Base-by-base conservation (phyloP, 1,140 invertebrate species). In the Drosophila aff. region DNA sequence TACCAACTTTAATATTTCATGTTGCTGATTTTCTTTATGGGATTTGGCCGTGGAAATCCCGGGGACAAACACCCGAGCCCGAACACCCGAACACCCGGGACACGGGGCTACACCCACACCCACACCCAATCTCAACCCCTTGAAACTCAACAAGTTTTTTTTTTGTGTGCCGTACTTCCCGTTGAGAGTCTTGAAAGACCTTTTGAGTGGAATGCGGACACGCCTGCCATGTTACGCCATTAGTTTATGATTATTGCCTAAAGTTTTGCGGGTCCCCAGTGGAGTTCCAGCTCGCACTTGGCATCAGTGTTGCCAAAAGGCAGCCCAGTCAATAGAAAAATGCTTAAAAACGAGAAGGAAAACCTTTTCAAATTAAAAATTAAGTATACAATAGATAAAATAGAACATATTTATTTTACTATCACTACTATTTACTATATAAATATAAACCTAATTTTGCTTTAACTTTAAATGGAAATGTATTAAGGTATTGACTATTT, bases 1-100 rank as follows among this genome's bases (percentile, higher is more conserved):
- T 84, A 84, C 73, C 81, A 84, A 87, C 84, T 87, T 87, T 81
- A 87, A 87, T 87, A 87, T 87, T 87, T 87, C 79, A 89, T 87
- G 86, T 78, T 84, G 74, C 73, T 82, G 84, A 87, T 87, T 87
- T 87, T 81, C 84, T 89, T 87, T 89, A 87, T 87, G 85, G 72
- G 66, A 73, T 73, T 79, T 79, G 67, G 64, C 57, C 67, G 67
- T 73, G 38, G 69, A 73, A 73, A 73, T 43, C 61, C 74, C 52
- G 41, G 68, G 67, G 65, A 71, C 65, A 71, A 71, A 55, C 65
- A 55, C 67, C 65, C 64, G 6, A 68, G 23, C 21, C 21, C 40
- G n/a, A n/a, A n/a, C n/a, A 21, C 21, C 21, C 21, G 13, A 38
- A 49, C 46, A 49, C 47, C 8, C 8, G 38, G 38, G 40, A 47